Base-by-base conservation (phyloP, 1,140 invertebrate genomes). In the Popillia japonica region DNA sequence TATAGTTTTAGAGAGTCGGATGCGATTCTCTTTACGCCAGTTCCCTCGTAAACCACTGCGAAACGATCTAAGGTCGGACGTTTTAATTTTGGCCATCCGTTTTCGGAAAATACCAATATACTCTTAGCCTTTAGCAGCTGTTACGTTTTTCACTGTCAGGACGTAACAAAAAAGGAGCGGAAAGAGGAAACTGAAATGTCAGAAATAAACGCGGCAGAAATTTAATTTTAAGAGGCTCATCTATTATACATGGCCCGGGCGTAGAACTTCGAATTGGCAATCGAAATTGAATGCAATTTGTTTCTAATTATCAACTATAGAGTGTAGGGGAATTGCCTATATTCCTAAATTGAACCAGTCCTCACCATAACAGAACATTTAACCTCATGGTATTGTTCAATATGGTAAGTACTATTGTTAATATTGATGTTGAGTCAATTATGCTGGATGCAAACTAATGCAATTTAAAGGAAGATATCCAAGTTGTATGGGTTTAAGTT, bases 31-130 rank as follows among this genome's bases (percentile, higher is more conserved):
- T 64, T 64, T 64, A 17, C 61, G 17, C 23, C n/a, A 64, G 61
- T 27, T 64, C 17, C n/a, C 61, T 64, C 61, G 61, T 64, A 64
- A 64, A 64, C 61, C 61, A 64, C 61, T n/a, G 22, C n/a, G 61
- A 64, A 64, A 64, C 61, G 61, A 27, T 64, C 61, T 64, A 64
- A 64, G 17, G 61, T 64, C 61, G 61, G 61, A 64, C 61, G 61
- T 64, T 64, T 64, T 64, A 64, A 64, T 64, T 64, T 64, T 64
- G 61, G 61, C 61, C 17, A 64, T 64, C 22, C 61, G 17, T 64
- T 64, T 64, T 27, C n/a, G 61, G 61, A 64, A 64, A 64, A 64
- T 64, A 64, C 61, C 61, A 64, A 64, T 64, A 64, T 64, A 64
- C 61, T 64, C 61, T 23, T 27, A 64, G 7, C 61, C 61, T n/a